A percentile compares a stretch with the other conserved stretches of the same genome.
Conservation (phyloP, 2,797 vertebrate genomes). For the Silurus lanzhouensis region DNA sequence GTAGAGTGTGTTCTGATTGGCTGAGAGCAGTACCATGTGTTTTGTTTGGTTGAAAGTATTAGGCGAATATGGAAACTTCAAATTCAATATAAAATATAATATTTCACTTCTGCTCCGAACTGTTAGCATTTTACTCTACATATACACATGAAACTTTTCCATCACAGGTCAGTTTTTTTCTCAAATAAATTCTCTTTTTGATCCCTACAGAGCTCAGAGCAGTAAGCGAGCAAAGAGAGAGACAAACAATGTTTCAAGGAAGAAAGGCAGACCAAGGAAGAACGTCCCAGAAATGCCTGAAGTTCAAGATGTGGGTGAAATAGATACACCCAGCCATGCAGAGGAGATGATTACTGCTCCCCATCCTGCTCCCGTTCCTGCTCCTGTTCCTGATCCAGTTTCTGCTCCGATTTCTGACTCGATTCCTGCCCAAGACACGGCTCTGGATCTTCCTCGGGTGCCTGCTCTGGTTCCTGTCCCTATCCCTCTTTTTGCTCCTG, state of each 20-base stretch:
- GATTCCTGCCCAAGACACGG: slow-evolving; percentile 11
- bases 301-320: slow-evolving; percentile 33
- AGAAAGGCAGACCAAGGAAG: slow-evolving; percentile 63
- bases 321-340: slow-evolving; percentile 26
- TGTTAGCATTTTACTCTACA: not conserved
- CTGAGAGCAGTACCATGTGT: not conserved
- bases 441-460: slow-evolving; percentile 20
- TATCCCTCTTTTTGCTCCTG: not conserved
- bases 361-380: slow-evolving; percentile 7
- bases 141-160: not conserved
- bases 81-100: not conserved
- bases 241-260: slow-evolving; percentile 62
- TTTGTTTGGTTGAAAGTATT: not conserved
- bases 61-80: not conserved
- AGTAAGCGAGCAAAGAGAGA: slow-evolving; percentile 66
- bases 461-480: slow-evolving; percentile 6
- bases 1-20: not conserved
- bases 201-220: slow-evolving; percentile 71
- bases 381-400: not conserved
- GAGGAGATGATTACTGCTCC: slow-evolving; percentile 34
- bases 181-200: not conserved
- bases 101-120: not conserved
- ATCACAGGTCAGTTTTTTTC: not conserved
- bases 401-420: not conserved
- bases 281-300: slow-evolving; percentile 53